A percentile compares a stretch with the other conserved stretches of the same genome.
These are phyloP conservation scores for Unio delphinus DNA, from an alignment of 2,888 invertebrate species.

Conservation along the genomic window DNA sequence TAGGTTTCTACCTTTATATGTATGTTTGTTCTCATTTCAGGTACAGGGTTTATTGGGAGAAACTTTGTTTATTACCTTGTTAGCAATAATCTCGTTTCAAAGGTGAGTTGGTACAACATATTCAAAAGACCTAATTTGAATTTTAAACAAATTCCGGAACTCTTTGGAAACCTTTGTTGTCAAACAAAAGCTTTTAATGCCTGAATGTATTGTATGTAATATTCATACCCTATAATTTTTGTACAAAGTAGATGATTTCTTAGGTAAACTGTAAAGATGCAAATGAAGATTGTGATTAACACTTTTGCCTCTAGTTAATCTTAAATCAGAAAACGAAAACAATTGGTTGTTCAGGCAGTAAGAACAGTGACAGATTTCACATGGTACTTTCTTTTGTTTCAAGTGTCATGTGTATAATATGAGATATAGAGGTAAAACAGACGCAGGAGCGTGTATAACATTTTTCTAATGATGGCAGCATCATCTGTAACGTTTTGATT, in stretches of 20 bases:
- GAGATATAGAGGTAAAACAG: no score
- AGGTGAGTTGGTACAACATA: constrained; percentile 71
- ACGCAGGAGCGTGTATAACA: background rate
- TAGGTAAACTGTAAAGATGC: background rate
- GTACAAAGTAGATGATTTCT: background rate
- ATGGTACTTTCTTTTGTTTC: no score
- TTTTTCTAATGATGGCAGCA: background rate
- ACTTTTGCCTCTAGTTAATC: background rate
- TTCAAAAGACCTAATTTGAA: background rate
- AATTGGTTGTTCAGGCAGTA: no score
- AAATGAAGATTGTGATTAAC: background rate
- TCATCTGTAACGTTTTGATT: no score
- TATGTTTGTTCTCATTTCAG: constrained; percentile 73
- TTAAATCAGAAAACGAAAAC: no score
- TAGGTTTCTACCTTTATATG: no score
- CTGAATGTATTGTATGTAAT: no score
- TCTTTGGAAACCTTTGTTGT: no score
- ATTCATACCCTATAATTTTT: background rate
- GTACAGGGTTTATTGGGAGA: constrained; percentile 94
- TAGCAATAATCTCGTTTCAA: constrained; percentile 82
- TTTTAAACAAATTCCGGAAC: no score
- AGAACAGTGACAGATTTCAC: no score
- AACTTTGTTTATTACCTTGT: constrained; percentile 88
- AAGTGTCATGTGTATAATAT: no score
- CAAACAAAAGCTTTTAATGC: no score